Evolutionary conservation across 2,797 vertebrate species (phyloP), one percentile per base, ranked within the genome.

Genomic region (Sebastes trivittatus): DNA sequence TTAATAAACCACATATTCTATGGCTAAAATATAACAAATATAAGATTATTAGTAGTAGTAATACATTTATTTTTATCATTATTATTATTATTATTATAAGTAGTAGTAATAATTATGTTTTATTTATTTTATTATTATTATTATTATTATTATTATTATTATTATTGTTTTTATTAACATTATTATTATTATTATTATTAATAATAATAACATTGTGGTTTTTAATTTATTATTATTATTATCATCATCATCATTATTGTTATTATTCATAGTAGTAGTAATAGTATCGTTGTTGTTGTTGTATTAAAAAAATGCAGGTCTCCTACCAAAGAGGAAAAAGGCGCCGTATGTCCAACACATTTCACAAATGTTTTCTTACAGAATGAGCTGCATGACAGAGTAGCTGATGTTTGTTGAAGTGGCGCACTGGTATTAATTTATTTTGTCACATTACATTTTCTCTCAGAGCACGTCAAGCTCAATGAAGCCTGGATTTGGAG

Each of bases 371-470:
- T 85, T 69, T 83, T 67, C 55, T 27, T 46, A 22, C 63, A 80
- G 13, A 73, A 49, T 27, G 32, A 69, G 56, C 42, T 68, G 27
- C 69, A 78, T 70, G 72, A 75, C 42, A 71, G 62, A 67, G 77
- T 72, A 82, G 79, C 74, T 78, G 84, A 84, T 81, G 72, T 77
- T 71, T 22, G 58, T 11, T 63, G 18, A 74, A 75, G 62, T 73
- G 80, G 67, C 32, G 58, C 52, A 60, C 91, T 93, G 93, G 83
- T 86, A 87, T 90, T 88, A 32, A 94, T 94, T 90, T 90, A 92
- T 92, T 93, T 89, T 80, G 90, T 95, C 92, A 87, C 91, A 94
- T 92, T 81, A 23, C 84, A 95, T 94, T 94, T 94, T 89, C 75
- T 84, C 60, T 78, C 30, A 22, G 58, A 72, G 72, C 27, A 75